Evolutionary conservation across 64 coral and sea anemone genomes (phyloP).

Genomic region (Platygyra sinensis): DNA sequence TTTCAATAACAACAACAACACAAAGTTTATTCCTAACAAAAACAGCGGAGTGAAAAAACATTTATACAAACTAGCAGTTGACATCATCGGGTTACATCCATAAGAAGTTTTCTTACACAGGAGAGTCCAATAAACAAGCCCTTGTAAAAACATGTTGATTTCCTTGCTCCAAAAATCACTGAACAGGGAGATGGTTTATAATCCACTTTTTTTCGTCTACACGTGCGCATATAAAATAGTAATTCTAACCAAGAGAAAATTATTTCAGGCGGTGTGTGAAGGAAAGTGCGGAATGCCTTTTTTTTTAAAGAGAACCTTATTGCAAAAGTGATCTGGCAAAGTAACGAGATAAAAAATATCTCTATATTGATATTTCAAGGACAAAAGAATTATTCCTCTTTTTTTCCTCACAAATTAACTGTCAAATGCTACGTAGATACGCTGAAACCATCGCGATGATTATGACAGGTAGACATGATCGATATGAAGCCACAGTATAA

Average conservation of each 20-base stretch:
- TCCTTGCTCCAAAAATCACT: no score
- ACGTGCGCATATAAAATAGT: no score
- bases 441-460: background rate
- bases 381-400: background rate
- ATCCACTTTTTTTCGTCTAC: no score
- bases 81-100: background rate
- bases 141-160: no score
- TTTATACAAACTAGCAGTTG: background rate
- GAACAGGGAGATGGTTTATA: no score
- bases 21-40: background rate
- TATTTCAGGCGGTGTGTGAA: no score
- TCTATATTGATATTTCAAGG: background rate
- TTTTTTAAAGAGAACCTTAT: background rate
- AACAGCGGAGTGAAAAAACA: background rate
- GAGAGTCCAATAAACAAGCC: no score
- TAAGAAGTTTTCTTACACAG: no score
- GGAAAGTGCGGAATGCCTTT: background rate
- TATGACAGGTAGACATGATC: conserved; percentile 16
- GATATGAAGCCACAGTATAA: background rate
- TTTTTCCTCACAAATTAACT: background rate
- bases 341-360: background rate
- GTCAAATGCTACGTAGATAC: background rate
- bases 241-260: no score
- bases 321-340: background rate
- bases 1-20: background rate